Base-by-base conservation (phyloP, 2,888 invertebrate species). In the Microctonus hyperodae region DNA sequence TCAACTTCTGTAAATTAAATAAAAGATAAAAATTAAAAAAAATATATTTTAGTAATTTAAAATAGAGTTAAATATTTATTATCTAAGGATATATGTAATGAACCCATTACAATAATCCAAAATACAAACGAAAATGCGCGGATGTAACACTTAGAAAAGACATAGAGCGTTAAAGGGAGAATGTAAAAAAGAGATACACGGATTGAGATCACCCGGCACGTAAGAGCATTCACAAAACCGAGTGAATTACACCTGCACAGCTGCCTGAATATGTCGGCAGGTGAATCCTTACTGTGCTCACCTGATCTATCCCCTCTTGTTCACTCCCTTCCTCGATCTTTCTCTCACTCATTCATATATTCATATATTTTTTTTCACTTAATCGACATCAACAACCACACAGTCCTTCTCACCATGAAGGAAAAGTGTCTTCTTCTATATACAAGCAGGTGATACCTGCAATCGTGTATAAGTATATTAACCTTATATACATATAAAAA, bases 211-310 rank as follows among this genome's bases (percentile, higher is more conserved):
- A 55, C 44, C 61, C 69, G 68, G 75, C 76, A 74, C 75, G 74
- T 76, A 75, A 73, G 75, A 69, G 69, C 72, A 74, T 75, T 72
- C 73, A 77, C 77, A 78, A 78, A 79, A 79, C 77, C 79, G 72
- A 75, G 78, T 72, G 75, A 78, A 80, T 81, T 82, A 82, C 82
- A 82, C 82, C 82, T 82, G 82, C 81, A 74, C 82, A 82, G 82
- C 81, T 82, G 82, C 80, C 75, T 51, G n/a, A n/a, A 64, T 40
- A 62, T 60, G 65, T 63, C 71, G 76, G 81, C 82, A 82, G 82
- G 82, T 82, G 82, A 82, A 82, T 81, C 79, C 75, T 69, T 31
- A 57, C 55, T 78, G 62, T 76, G 74, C 76, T 81, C 82, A 80
- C 80, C 81, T 81, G 82, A 82, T 76, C 75, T 70, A 73, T 50